These are phyloP conservation scores for Cryptocheilus praepositus DNA, from an alignment of 2,888 invertebrate species.

Conservation along the genomic window DNA sequence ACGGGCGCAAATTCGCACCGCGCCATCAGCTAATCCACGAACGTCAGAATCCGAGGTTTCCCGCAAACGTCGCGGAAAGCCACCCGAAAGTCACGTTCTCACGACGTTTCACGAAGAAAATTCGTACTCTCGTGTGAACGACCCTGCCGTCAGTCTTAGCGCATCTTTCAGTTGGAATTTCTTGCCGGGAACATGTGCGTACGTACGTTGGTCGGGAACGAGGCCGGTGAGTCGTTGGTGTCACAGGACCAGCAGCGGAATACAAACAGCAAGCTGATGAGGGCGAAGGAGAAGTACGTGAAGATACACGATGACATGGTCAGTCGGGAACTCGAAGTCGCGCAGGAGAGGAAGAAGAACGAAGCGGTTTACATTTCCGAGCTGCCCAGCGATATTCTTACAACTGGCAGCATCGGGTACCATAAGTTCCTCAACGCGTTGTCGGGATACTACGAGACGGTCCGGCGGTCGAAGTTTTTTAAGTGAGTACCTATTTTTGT, in stretches of 20 bases:
- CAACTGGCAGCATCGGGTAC: slow-evolving; percentile 76
- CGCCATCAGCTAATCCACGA: too few species aligned
- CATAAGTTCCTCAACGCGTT: slow-evolving; percentile 74
- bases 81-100: too few species aligned
- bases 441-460: slow-evolving; percentile 68
- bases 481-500: slow-evolving; percentile 78
- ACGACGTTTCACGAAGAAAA: not conserved
- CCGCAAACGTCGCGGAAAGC: too few species aligned
- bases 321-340: slow-evolving; percentile 44
- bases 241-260: slow-evolving; percentile 17
- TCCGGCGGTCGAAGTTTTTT: slow-evolving; percentile 76
- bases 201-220: slow-evolving; percentile 53
- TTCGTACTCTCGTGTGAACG: slow-evolving; percentile 3
- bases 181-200: slow-evolving; percentile 57
- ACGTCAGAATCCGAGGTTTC: too few species aligned
- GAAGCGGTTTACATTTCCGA: slow-evolving; percentile 68
- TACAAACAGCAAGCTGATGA: slow-evolving; percentile 47
- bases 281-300: slow-evolving; percentile 64
- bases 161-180: not conserved
- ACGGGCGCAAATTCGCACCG: too few species aligned
- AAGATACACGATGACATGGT: slow-evolving; percentile 63
- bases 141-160: too few species aligned
- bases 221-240: slow-evolving; percentile 33
- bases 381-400: slow-evolving; percentile 75
- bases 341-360: slow-evolving; percentile 52